phyloP scores from a whole-genome alignment of 2,888 invertebrate genomes.

The Drosophila neotestacea region DNA sequence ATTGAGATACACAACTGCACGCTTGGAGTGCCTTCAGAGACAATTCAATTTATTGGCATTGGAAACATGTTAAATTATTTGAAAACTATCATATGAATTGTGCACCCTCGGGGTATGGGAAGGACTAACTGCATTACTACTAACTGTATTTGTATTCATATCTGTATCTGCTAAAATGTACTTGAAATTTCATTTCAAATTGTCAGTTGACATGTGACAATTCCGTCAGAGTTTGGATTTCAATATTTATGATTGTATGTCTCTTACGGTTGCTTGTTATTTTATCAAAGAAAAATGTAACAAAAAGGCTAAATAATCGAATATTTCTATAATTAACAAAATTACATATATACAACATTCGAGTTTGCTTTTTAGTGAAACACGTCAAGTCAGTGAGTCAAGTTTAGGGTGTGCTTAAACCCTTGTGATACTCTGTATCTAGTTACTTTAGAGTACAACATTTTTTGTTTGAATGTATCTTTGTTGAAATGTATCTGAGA shows the following conservation, averaged over 20 bases:
- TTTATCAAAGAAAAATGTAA: conserved; percentile 2
- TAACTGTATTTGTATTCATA: conserved; percentile 8
- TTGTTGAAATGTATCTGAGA: too few relatives aligned
- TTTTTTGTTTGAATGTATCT: too few relatives aligned
- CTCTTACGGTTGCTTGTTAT: neutral
- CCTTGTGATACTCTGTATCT: conserved; percentile 1
- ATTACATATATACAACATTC: neutral
- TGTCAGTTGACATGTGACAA: conserved; percentile 29
- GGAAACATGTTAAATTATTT: conserved; percentile 67
- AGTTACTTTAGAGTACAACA: neutral
- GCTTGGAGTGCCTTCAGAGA: conserved; percentile 35
- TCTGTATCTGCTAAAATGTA: neutral
- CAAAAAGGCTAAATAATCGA: conserved; percentile 16
- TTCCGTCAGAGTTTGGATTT: conserved; percentile 18
- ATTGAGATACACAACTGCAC: conserved; percentile 18
- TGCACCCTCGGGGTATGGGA: conserved; percentile 21
- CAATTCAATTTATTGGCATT: conserved; percentile 73
- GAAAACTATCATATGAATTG: conserved; percentile 49
- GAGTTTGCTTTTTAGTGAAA: neutral
- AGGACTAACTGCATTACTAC: conserved; percentile 4
- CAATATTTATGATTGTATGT: conserved; percentile 32
- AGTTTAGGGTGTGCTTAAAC: neutral
- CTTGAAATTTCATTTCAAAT: conserved; percentile 4
- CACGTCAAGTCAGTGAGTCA: neutral
- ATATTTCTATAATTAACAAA: conserved; percentile 6